Evolutionary conservation across 2,888 invertebrate species (phyloP), one percentile per base, ranked within the genome.

Genomic region (Volucella zonaria): DNA sequence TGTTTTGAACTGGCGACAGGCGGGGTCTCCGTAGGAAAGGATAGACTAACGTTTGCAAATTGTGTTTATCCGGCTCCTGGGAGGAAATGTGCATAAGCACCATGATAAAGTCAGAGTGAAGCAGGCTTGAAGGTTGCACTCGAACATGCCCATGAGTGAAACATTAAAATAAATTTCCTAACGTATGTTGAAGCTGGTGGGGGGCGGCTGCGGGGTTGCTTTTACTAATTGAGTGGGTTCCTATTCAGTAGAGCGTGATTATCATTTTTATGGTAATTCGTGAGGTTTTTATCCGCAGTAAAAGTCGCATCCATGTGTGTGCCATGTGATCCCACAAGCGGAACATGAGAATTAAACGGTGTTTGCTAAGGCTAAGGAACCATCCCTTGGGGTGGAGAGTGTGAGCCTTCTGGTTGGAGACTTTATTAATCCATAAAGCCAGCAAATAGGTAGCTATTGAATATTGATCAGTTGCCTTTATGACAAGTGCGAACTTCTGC

Each of bases 191-290:
- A 18, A 51, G 51, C 38, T 12, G 18, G n/a, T 15, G 3, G n/a
- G 58, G 38, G n/a, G 6, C 8, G 31, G 1, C 3, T 12, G 54
- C 2, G 6, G 18, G 52, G 42, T n/a, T 10, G 51, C 59, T 49
- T 51, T 67, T 51, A 67, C 51, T 76, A 67, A 76, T 76, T 68
- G 59, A 76, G 59, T 59, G 52, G 61, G 45, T 58, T 52, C 14
- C 58, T 58, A 49, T 52, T 73, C 43, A 14, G 8, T 11, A 15
- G 52, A 45, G 51, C 43, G 42, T 73, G 31, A 61, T 42, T 61
- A 42, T 52, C 14, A 52, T 61, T 73, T 51, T 61, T 61, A 73
- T 51, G 71, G 52, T 61, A 73, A 71, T 52, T 31, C 31, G 31
- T 31, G 31, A 31, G 31, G 31, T 31, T 31, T 59, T 11, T 61